phyloP scores from a whole-genome alignment of 37 sponge, comb jelly and placozoan species.

The Cliona cf. orientalis region DNA sequence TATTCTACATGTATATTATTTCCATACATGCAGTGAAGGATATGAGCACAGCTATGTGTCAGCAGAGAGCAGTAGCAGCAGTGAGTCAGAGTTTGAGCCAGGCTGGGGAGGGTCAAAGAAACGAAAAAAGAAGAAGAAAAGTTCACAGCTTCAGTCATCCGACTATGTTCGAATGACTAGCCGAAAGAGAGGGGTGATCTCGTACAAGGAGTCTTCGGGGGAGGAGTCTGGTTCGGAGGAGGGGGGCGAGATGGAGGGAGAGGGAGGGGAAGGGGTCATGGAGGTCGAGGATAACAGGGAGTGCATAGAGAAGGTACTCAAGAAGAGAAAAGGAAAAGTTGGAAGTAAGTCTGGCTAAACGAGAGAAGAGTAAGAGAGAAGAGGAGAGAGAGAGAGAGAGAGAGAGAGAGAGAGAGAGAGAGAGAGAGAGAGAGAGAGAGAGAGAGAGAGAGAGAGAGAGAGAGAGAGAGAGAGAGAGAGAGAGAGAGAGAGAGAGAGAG shows the following conservation, averaged over 20 bases:
- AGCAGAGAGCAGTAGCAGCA: conserved; percentile 19
- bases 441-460: conserved; percentile 36
- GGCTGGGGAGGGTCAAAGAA: conserved; percentile 9
- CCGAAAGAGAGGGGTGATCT: conserved; percentile 40
- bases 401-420: conserved; percentile 28
- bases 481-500: conserved; percentile 16
- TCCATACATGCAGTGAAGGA: conserved; percentile 4
- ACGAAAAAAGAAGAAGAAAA: conserved; percentile 8
- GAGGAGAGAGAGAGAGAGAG: neutral
- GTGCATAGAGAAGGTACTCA: conserved; percentile 38
- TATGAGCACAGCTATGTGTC: conserved; percentile 16
- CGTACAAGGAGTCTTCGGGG: conserved; percentile 56
- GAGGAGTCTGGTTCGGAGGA: conserved; percentile 14
- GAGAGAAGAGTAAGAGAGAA: conserved; percentile 3
- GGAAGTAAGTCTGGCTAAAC: conserved; percentile 42
- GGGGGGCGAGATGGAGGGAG: conserved; percentile 11
- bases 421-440: conserved; percentile 27
- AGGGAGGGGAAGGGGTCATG: conserved; percentile 11
- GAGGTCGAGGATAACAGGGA: conserved; percentile 55
- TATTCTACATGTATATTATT: no score
- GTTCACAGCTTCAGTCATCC: neutral
- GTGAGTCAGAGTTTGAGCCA: conserved; percentile 57
- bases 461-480: conserved; percentile 34
- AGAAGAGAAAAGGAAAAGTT: conserved; percentile 36
- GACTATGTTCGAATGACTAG: conserved; percentile 39